phyloP scores from a whole-genome alignment of 2,797 vertebrate species.

The Pseudomugil gertrudae region DNA sequence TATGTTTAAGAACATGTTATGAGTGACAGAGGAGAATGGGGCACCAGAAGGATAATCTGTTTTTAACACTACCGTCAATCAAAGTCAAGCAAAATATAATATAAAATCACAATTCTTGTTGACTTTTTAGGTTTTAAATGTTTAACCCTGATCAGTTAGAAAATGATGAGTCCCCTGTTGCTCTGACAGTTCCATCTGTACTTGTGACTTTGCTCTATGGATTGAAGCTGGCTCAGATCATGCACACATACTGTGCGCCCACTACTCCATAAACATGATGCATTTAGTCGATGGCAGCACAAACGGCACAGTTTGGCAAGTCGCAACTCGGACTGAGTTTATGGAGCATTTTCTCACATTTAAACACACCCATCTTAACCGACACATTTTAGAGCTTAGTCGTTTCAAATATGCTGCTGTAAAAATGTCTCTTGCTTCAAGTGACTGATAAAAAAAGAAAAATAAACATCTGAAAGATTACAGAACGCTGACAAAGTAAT shows the following conservation, averaged over 20 bases:
- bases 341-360: slow-evolving; percentile 21
- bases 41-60: no score
- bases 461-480: not conserved
- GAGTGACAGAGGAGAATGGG: no score
- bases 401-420: not conserved
- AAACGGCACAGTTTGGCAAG: not conserved
- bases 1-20: not conserved
- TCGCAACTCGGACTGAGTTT: slow-evolving; percentile 9
- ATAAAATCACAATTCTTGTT: no score
- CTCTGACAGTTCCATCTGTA: no score
- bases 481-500: not conserved
- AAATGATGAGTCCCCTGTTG: no score
- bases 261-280: no score
- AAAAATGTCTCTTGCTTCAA: not conserved
- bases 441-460: not conserved
- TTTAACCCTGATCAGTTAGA: no score
- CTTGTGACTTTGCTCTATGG: not conserved
- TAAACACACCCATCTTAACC: not conserved
- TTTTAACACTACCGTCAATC: no score
- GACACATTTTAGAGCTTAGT: slow-evolving; percentile 5
- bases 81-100: not conserved
- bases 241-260: no score
- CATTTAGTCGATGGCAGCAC: no score
- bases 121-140: no score
- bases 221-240: not conserved